Conservation (phyloP, 1,140 invertebrate genomes). For the Helicorthomorpha holstii region DNA sequence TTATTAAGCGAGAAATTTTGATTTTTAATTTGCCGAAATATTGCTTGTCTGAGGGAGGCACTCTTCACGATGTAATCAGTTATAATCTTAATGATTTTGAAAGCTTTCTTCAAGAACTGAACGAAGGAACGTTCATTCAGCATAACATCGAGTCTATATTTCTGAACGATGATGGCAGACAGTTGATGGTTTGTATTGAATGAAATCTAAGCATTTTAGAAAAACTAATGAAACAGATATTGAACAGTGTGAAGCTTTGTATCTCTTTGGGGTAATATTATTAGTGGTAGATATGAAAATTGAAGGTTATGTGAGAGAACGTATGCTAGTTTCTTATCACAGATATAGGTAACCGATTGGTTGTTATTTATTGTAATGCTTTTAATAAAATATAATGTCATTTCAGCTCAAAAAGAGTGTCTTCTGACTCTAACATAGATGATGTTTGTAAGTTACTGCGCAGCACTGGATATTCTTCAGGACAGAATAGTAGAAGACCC, state of each 20-base stretch:
- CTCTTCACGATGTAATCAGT: too few species aligned
- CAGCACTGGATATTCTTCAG: conserved; percentile 57
- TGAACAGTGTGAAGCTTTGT: conserved; percentile 74
- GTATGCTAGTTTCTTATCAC: conserved; percentile 85
- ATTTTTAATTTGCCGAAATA: too few species aligned
- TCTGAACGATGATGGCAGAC: conserved; percentile 82
- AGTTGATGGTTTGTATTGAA: conserved; percentile 53
- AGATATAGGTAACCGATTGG: conserved; percentile 57
- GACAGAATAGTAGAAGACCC: conserved; percentile 44
- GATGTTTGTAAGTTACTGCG: conserved; percentile 88
- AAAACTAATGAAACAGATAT: background rate
- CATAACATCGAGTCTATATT: conserved; percentile 78
- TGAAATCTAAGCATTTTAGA: background rate
- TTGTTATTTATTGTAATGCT: background rate
- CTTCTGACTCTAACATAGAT: conserved; percentile 74
- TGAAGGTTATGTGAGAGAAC: conserved; percentile 69
- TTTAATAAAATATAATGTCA: background rate
- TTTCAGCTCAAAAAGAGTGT: conserved; percentile 37
- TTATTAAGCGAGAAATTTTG: too few species aligned
- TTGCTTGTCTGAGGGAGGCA: too few species aligned
- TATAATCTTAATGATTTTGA: too few species aligned
- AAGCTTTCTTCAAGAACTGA: conserved; percentile 73
- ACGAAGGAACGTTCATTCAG: conserved; percentile 84
- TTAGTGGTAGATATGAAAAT: conserved; percentile 76
- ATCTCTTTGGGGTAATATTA: conserved; percentile 87